Evolutionary conservation across 2,797 vertebrate species (phyloP), one percentile per base, ranked within the genome.

Genomic region (Onychomys torridus): DNA sequence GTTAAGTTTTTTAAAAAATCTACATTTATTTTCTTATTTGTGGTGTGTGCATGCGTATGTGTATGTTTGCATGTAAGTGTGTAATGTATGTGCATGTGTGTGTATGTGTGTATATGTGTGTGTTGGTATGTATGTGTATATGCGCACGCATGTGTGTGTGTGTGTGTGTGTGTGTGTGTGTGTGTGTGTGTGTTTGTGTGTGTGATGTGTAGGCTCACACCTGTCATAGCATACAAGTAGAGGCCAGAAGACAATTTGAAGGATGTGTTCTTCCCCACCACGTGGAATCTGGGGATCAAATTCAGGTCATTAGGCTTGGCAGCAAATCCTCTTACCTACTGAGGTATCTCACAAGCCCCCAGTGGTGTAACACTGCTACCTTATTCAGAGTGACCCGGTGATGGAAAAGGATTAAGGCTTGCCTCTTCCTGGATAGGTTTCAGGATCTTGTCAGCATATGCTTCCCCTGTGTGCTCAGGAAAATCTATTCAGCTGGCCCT

Each of bases 401-500:
- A 84, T 90, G 4, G 9, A 59, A 63, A 83, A 77, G 29, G 4
- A 84, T 14, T 1, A 8, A 86, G 63, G 14, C 6, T 69, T 52
- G 13, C 27, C 46, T 92, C 67, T 71, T 73, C 52, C 73, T 81
- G 29, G 11, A 37, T 40, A 89, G 43, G 9, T 79, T 83, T 92
- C 19, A 87, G 52, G 37, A 96, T 76, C 57, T 91, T 86, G 40
- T 91, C 92, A 94, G 57, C 29, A 19, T 86, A 29, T 32, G 29
- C 40, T 90, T 95, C 88, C 34, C 29, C 13, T 23, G 34, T n/a
- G 16, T 95, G 57, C 65, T 63, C 59, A n/a, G 89, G n/a, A 69
- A 95, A 92, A 95, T 90, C 79, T 94, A 29, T 93, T 96, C 69
- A 79, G 57, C 85, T 76, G 16, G 43, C 27, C 13, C 59, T 95